Conservation (phyloP, 2,888 invertebrate species). For the Sphaeridia pumilis region DNA sequence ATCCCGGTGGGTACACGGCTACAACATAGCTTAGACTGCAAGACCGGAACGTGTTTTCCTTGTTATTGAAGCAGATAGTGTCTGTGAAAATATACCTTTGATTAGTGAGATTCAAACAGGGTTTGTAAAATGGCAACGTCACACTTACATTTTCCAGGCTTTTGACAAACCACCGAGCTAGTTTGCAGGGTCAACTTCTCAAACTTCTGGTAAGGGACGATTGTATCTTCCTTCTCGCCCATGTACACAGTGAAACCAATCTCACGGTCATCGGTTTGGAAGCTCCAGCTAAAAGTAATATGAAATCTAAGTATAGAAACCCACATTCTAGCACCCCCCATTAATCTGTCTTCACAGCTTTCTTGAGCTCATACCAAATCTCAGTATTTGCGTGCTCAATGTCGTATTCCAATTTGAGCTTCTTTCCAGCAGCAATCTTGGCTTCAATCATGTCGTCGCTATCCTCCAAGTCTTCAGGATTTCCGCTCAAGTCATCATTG, state of each 20-base stretch:
- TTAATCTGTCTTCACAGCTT: neutral
- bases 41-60: constrained; percentile 32
- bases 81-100: constrained; percentile 14
- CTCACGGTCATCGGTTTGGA: constrained; percentile 34
- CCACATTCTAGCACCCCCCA: too few species aligned
- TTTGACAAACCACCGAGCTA: constrained; percentile 30
- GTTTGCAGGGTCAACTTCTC: constrained; percentile 28
- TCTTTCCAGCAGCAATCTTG: constrained; percentile 33
- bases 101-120: constrained; percentile 4
- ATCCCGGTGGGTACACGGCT: constrained; percentile 28
- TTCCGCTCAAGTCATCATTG: constrained; percentile 27
- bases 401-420: constrained; percentile 32
- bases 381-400: constrained; percentile 31
- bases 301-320: too few species aligned
- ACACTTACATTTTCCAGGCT: constrained; percentile 31
- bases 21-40: constrained; percentile 32
- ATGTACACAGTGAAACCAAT: constrained; percentile 33
- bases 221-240: constrained; percentile 31
- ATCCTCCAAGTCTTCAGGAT: constrained; percentile 34
- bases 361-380: constrained; percentile 23
- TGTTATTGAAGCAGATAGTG: constrained; percentile 34
- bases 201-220: constrained; percentile 32
- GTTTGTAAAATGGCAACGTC: neutral
- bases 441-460: constrained; percentile 31
- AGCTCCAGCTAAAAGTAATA: constrained; percentile 26